These are phyloP conservation scores for Reinhardtius hippoglossoides DNA, from an alignment of 2,113 vertebrate species.

Conservation along the genomic window DNA sequence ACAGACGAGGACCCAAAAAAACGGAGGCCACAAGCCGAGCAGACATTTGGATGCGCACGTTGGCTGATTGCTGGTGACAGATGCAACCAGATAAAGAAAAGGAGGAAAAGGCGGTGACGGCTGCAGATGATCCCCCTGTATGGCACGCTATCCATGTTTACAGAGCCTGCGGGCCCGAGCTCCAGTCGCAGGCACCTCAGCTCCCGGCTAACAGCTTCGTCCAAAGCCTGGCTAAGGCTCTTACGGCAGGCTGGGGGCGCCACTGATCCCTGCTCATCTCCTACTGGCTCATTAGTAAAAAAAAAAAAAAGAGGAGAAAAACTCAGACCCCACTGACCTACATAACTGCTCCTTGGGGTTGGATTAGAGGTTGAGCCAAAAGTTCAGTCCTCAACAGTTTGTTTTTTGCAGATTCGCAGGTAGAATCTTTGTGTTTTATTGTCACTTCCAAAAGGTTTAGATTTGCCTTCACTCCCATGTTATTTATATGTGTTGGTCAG, in stretches of 20 bases:
- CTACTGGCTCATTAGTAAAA: conserved; percentile 60
- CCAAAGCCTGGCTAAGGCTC: conserved; percentile 73
- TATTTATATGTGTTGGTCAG: neutral
- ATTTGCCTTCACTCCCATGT: neutral
- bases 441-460: neutral
- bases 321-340: conserved; percentile 60
- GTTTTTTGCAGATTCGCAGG: neutral
- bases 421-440: neutral
- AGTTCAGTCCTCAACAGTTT: neutral
- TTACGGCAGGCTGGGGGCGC: conserved; percentile 52
- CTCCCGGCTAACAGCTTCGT: conserved; percentile 49
- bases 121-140: conserved; percentile 52
- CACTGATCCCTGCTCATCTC: conserved; percentile 75
- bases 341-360: conserved; percentile 41
- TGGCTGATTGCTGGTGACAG: conserved; percentile 54
- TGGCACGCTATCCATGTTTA: conserved; percentile 51
- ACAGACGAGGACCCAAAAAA: neutral
- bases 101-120: conserved; percentile 34
- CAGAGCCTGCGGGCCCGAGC: conserved; percentile 28
- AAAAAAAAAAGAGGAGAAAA: neutral
- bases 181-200: conserved; percentile 40
- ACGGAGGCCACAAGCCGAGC: neutral
- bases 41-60: conserved; percentile 34
- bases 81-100: conserved; percentile 39
- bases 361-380: conserved; percentile 8